Base-by-base conservation (phyloP, 2,113 vertebrate species). In the Thunnus maccoyii region DNA sequence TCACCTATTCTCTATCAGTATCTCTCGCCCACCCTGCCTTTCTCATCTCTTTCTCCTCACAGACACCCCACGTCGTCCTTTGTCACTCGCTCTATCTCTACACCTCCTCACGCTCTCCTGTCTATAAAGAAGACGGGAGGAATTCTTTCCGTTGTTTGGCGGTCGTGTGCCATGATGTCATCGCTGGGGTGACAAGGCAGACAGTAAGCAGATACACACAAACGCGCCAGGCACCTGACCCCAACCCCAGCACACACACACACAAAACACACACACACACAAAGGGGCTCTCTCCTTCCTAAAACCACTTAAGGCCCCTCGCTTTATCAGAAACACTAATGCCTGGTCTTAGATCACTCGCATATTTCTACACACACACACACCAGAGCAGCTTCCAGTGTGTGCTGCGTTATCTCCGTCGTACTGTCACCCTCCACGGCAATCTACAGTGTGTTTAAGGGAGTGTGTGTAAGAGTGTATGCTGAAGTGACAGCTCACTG, bases 121-220 rank as follows among this genome's bases (percentile, higher is more conserved):
- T 58, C 76, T 74, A 64, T 48, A 46, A 78, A 86, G 83, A 69
- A 64, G 80, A 79, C 65, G 7, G 36, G 74, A 66, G 86, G 78
- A 83, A 91, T 90, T 91, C 88, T 92, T 92, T 91, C 91, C 83
- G 60, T 84, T 51, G 51, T 80, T 86, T 4, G 32, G 84, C 76
- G 5, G 85, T 71, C 84, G 86, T 89, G 93, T 90, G 89, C 84
- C 84, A 91, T 94, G 91, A 93, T 92, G 90, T 93, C 88, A 93
- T 91, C 66, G 73, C 76, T 5, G 69, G 41, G 72, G 89, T 74
- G 88, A 91, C 90, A 88, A 80, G 86, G 74, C 63, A 76, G 92
- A 93, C 87, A 89, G 82, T 89, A 87, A 92, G 85, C 92, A 93
- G 92, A 88, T 67, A 76, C 87, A 77, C 70, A 64, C 86, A 82